Evolutionary conservation across 2,797 vertebrate species (phyloP), one percentile per base, ranked within the genome.

Genomic region (Mallotus villosus): DNA sequence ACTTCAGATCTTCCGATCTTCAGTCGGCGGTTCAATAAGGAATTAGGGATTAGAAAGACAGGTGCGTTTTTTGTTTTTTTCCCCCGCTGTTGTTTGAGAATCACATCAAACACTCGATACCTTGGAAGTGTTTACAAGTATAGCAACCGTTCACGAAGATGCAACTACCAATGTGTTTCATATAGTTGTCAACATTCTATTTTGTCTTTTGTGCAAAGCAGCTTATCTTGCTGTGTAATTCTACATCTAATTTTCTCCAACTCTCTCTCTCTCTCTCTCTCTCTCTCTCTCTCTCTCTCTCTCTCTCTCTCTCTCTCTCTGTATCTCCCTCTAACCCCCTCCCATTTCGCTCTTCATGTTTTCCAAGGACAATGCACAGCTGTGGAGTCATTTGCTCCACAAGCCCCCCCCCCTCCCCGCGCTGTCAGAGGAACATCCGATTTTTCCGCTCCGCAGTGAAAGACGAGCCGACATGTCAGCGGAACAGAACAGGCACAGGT

Each of bases 351-450:
- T 63, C 27, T 16, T 34, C 25, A 46, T 29, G 55, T 25, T 74
- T 76, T 70, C 70, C 82, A 86, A 87, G 87, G 86, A 84, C 74
- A 66, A 78, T 27, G 69, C 79, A 78, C 84, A 85, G 87, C 84
- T 88, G 85, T 83, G 70, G 74, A 76, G 80, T 77, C 57, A 74
- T 68, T 83, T 81, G 79, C 80, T 86, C 84, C 75, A 59, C 70
- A 80, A 77, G 76, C 82, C 89, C 80, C 78, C 80, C 84, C 83
- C 77, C 41, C 41, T 3, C 41, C 41, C 41, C 41, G 2, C 41
- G 12, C 41, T 46, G 41, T 2, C 41, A 46, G 41, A 46, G 41
- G 41, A 2, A 46, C 41, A 46, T 46, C 41, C 41, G 12, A 37
- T 46, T 12, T 12, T 46, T 46, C 41, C 41, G 41, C 41, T 46